Evolutionary conservation across 2,797 vertebrate species (phyloP).

Genomic region (Malurus leucopterus): DNA sequence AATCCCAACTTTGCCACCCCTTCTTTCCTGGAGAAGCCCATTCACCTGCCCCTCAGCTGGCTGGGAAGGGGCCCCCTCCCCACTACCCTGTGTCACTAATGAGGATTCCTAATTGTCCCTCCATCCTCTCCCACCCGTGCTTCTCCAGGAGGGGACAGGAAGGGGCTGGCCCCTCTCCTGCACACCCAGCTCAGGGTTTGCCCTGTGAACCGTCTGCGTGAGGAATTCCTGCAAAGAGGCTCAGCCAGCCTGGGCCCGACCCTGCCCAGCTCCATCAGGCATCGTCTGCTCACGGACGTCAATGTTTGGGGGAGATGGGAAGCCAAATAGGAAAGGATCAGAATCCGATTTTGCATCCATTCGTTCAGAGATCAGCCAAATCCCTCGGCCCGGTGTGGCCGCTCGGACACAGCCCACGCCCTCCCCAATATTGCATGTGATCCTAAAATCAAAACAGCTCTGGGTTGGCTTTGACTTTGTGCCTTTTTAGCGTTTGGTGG

Average conservation of each 20-base stretch:
- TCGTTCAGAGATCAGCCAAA: slow-evolving; percentile 13
- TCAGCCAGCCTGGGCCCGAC: background rate
- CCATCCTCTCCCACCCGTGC: background rate
- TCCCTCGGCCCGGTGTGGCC: slow-evolving; percentile 6
- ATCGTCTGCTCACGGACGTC: background rate
- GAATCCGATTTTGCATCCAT: slow-evolving; percentile 8
- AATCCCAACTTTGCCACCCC: background rate
- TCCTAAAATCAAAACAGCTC: slow-evolving; percentile 33
- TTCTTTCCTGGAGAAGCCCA: background rate
- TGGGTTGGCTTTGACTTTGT: slow-evolving; percentile 55
- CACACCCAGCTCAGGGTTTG: background rate
- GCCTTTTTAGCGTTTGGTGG: slow-evolving; percentile 30
- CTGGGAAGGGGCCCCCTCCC: background rate
- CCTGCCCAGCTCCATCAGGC: slow-evolving; percentile 49
- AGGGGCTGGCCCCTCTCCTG: background rate
- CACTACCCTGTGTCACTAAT: background rate
- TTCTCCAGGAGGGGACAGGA: background rate
- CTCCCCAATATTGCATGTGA: slow-evolving; percentile 17
- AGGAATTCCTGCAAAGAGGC: slow-evolving; percentile 25
- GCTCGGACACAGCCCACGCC: background rate
- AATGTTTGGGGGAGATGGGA: background rate
- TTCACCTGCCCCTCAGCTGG: background rate
- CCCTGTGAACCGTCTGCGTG: background rate
- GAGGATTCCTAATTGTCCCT: background rate
- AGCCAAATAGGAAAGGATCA: slow-evolving; percentile 9